Conservation (phyloP, 2,888 invertebrate species). For the Panorpa germanica region DNA sequence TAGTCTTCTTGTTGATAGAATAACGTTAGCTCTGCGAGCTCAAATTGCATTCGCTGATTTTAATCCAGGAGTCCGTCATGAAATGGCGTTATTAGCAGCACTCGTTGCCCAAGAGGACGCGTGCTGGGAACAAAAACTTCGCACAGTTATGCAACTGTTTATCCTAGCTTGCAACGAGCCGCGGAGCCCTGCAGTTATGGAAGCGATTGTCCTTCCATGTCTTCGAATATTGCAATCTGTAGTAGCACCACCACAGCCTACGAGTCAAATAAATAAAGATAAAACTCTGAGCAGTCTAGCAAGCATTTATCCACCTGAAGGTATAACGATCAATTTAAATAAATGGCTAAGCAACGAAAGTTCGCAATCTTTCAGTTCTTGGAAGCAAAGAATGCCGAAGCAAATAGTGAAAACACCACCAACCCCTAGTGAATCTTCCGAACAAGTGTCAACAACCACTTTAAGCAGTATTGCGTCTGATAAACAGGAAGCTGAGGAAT, state of each 20-base stretch:
- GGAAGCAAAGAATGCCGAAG: slow-evolving; percentile 48
- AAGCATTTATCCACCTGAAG: slow-evolving; percentile 32
- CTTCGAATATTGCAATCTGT: slow-evolving; percentile 74
- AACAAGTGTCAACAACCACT: slow-evolving; percentile 6
- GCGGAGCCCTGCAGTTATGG: slow-evolving; percentile 72
- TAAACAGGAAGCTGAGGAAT: slow-evolving; percentile 14
- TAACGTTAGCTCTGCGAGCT: slow-evolving; percentile 61
- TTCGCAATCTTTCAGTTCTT: slow-evolving; percentile 47
- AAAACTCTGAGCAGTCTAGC: slow-evolving; percentile 30
- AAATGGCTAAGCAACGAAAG: slow-evolving; percentile 57
- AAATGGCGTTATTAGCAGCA: slow-evolving; percentile 73
- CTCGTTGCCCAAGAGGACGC: slow-evolving; percentile 83
- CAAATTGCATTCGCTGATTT: slow-evolving; percentile 56
- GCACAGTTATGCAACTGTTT: slow-evolving; percentile 76
- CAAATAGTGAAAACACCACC: slow-evolving; percentile 18
- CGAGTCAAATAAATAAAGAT: slow-evolving; percentile 33
- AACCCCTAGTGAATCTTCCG: slow-evolving; percentile 16
- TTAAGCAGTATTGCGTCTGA: slow-evolving; percentile 11
- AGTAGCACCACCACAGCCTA: slow-evolving; percentile 44
- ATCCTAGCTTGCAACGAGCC: slow-evolving; percentile 56
- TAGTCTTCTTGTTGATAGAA: slow-evolving; percentile 59
- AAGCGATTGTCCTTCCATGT: slow-evolving; percentile 83
- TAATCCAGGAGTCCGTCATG: slow-evolving; percentile 63
- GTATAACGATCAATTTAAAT: slow-evolving; percentile 47
- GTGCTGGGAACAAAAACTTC: slow-evolving; percentile 86